Conservation (phyloP, 37 sponge, comb jelly and placozoan genomes). For the Cladorhizidae sp. region DNA sequence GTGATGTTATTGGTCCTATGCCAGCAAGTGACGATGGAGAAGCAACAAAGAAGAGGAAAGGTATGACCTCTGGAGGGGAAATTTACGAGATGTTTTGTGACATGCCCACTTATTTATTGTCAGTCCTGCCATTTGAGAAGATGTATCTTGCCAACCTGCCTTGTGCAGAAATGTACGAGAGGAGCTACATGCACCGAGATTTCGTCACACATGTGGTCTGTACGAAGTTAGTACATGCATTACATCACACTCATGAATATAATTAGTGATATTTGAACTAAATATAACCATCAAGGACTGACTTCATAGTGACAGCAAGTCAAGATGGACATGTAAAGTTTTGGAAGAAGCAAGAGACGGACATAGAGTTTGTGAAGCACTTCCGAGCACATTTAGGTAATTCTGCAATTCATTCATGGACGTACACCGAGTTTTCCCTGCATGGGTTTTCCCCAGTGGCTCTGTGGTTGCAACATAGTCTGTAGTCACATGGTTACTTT, state of each 20-base stretch:
- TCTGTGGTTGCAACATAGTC: background rate
- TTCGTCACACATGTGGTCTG: constrained; percentile 69
- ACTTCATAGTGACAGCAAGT: constrained; percentile 92
- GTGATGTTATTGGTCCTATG: constrained; percentile 54
- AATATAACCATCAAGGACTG: constrained; percentile 40
- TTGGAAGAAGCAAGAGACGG: constrained; percentile 93
- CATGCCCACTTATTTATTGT: constrained; percentile 10
- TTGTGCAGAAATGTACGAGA: constrained; percentile 89
- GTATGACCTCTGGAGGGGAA: constrained; percentile 4
- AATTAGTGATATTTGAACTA: background rate
- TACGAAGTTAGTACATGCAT: constrained; percentile 65
- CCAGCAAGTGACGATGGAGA: constrained; percentile 14
- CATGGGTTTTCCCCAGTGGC: background rate
- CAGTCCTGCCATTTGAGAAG: constrained; percentile 82
- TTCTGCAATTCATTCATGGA: background rate
- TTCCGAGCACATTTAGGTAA: constrained; percentile 91
- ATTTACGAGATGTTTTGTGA: background rate
- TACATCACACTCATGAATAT: background rate
- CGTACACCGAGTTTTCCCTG: background rate
- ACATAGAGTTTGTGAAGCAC: constrained; percentile 98
- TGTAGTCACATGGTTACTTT: background rate
- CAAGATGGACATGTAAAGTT: constrained; percentile 97
- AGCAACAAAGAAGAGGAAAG: constrained; percentile 37
- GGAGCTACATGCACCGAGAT: constrained; percentile 96
- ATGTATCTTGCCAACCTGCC: constrained; percentile 83